A percentile compares a stretch with the other conserved stretches of the same genome.
phyloP scores from a whole-genome alignment of 2,888 invertebrate genomes.

The Papilio demoleus region DNA sequence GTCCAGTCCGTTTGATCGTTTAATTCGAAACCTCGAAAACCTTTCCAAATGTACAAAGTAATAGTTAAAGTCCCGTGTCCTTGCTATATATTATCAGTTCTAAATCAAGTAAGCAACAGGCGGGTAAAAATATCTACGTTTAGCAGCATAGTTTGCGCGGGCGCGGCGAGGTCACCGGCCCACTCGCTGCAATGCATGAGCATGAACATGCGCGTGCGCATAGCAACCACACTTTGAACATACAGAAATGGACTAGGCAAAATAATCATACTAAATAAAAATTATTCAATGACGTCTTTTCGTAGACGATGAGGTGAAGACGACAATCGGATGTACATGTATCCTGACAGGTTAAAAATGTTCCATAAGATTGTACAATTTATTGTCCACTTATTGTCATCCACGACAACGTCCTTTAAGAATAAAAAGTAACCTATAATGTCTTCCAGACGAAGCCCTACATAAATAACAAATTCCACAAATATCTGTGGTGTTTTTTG shows the following conservation, averaged over 20 bases:
- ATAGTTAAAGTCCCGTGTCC: constrained; percentile 26
- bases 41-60: constrained; percentile 18
- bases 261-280: background rate
- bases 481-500: too few species aligned
- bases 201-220: constrained; percentile 44
- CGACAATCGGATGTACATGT: too few species aligned
- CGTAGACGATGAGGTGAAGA: too few species aligned
- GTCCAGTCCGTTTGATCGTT: too few species aligned
- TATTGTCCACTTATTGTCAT: too few species aligned
- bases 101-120: constrained; percentile 28
- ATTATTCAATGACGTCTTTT: background rate
- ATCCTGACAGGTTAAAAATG: too few species aligned
- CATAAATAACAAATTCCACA: too few species aligned
- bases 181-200: constrained; percentile 37
- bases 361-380: too few species aligned
- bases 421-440: too few species aligned
- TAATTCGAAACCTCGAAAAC: background rate
- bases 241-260: background rate
- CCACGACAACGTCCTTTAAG: too few species aligned
- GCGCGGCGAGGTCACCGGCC: constrained; percentile 49
- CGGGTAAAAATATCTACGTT: constrained; percentile 29
- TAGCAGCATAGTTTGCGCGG: constrained; percentile 43
- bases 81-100: constrained; percentile 22
- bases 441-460: too few species aligned
- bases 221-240: constrained; percentile 12